Conservation (phyloP, 2,113 vertebrate species). For the Austrofundulus limnaeus region DNA sequence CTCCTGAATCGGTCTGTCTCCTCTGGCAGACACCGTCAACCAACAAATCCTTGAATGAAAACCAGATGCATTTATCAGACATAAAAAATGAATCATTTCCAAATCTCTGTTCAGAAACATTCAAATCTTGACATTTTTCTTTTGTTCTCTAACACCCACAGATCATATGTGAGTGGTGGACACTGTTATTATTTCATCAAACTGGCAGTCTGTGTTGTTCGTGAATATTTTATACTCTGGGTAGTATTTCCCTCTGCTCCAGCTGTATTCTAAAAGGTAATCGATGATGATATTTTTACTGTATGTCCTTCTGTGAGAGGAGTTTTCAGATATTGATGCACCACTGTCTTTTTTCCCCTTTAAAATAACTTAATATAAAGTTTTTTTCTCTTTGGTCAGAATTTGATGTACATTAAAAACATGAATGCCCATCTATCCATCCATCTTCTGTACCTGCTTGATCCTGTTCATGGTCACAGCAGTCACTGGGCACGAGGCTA, state of each 20-base stretch:
- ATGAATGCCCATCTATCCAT: no score
- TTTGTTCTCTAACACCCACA: conserved; percentile 6
- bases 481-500: no score
- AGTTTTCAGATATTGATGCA: no score
- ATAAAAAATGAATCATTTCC: conserved; percentile 25
- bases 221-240: conserved; percentile 23
- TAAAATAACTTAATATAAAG: no score
- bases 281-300: conserved; percentile 7
- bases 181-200: not conserved
- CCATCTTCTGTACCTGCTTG: no score
- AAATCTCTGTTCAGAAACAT: conserved; percentile 17
- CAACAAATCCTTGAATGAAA: conserved; percentile 41
- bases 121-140: conserved; percentile 13
- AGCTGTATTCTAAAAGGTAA: conserved; percentile 21
- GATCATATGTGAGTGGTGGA: conserved; percentile 3
- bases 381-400: no score
- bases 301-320: not conserved
- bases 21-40: conserved; percentile 44
- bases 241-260: not conserved
- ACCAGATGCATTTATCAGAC: conserved; percentile 46
- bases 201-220: conserved; percentile 9
- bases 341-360: no score
- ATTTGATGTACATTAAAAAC: no score
- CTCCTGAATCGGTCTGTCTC: conserved; percentile 49
- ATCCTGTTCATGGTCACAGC: not conserved